phyloP scores from a whole-genome alignment of 2,113 vertebrate genomes.

The Rhea americana region DNA sequence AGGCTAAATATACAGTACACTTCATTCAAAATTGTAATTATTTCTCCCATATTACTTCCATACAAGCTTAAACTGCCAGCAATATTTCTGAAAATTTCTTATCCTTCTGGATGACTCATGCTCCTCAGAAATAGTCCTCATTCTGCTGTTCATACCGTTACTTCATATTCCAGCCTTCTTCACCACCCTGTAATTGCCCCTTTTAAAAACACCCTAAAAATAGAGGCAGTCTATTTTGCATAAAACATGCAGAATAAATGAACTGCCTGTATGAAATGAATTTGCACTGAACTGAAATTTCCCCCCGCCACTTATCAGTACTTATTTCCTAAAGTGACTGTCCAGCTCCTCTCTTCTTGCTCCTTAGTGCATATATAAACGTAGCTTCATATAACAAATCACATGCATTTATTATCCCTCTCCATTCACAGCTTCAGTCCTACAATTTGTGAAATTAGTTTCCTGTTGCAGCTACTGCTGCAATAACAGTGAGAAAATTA shows the following conservation, averaged over 20 bases:
- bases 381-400: neutral
- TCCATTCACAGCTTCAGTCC: neutral
- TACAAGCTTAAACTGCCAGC: neutral
- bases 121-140: neutral
- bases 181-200: neutral
- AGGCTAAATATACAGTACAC: neutral
- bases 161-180: neutral
- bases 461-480: neutral
- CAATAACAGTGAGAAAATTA: neutral
- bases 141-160: neutral
- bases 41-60: neutral
- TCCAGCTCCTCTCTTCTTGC: neutral
- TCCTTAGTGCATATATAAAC: neutral
- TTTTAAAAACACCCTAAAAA: neutral
- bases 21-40: neutral
- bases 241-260: neutral
- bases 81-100: neutral
- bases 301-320: neutral
- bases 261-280: neutral
- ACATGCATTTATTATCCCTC: neutral
- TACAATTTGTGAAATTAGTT: neutral
- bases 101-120: neutral
- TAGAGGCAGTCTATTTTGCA: neutral
- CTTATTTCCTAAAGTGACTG: neutral
- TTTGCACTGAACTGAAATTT: neutral